Evolutionary conservation across 2,113 vertebrate genomes (phyloP).

Genomic region (Nestor notabilis): DNA sequence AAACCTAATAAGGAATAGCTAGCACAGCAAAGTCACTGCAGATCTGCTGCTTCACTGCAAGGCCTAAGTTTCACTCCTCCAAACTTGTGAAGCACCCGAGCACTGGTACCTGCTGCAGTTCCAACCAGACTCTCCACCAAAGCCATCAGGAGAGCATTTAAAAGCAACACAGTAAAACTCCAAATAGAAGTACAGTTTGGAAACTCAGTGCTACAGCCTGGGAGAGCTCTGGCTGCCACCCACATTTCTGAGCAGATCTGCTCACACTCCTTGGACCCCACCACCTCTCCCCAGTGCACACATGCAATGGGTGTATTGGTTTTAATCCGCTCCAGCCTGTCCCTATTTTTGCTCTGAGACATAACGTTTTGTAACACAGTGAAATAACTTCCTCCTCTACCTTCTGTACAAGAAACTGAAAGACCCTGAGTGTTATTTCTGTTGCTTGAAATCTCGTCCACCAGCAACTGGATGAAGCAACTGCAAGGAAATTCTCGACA

Average conservation of each 20-base stretch:
- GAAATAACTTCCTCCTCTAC: background rate
- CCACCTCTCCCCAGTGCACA: background rate
- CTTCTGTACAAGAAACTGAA: background rate
- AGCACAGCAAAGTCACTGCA: background rate
- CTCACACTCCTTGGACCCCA: background rate
- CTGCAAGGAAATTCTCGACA: background rate
- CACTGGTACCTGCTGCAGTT: background rate
- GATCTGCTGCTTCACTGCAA: background rate
- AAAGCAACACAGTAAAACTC: background rate
- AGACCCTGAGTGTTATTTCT: background rate
- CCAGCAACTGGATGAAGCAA: background rate
- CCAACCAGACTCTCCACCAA: background rate
- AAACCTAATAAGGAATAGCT: background rate
- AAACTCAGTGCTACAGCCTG: background rate
- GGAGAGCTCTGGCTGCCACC: background rate
- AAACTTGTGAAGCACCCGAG: background rate
- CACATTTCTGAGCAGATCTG: background rate
- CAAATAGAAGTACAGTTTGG: background rate
- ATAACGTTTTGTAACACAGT: background rate
- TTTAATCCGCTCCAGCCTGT: background rate
- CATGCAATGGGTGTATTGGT: rapidly evolving
- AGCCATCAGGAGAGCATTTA: background rate
- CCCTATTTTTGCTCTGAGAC: rapidly evolving
- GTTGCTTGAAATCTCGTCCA: background rate
- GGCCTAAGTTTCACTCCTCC: background rate